Evolutionary conservation across 2,888 invertebrate species (phyloP), one percentile per base, ranked within the genome.

Genomic region (Agrochola lota): DNA sequence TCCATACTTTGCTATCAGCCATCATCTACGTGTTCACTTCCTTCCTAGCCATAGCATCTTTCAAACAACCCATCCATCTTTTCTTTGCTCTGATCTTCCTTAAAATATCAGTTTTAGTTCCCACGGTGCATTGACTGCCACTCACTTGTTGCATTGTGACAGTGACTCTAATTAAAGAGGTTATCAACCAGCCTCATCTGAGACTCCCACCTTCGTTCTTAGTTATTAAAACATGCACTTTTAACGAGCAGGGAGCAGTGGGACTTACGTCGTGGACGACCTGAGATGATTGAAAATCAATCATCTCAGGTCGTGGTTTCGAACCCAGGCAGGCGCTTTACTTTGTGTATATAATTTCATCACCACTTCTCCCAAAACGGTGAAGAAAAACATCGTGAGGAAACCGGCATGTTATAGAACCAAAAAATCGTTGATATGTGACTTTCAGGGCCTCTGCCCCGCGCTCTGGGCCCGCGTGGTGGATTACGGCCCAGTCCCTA

Each of bases 151-250:
- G 49, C 52, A 40, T 17, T 84, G 60, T 71, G 71, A 59, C 64
- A 74, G 43, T 75, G 74, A 55, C 67, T 71, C 60, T 30, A 84
- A 82, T 85, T 72, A 71, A 52, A 15, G 49, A 85, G 84, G 85
- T 77, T 82, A 85, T 79, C 84, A 26, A 40, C 23, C 59, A 49
- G 60, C 11, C 35, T 74, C 79, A 85, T 84, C 78, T 70, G 68
- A 23, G 35, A 49, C 71, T 57, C 35, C 71, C 52, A 76, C 76
- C 66, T 75, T 26, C 49, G 5, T 55, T 46, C 12, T 6, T 52
- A 40, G 57, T 59, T 63, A 69, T 80, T 75, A n/a, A 71, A 72
- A 73, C 60, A 46, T 55, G 49, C 71, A 71, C 43, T 55, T 11
- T 17, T 66, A 64, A 64, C 46, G 46, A 46, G 46, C 11, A 20